Evolutionary conservation across 2,113 vertebrate genomes (phyloP).

Genomic region (Anarrhichthys ocellatus): DNA sequence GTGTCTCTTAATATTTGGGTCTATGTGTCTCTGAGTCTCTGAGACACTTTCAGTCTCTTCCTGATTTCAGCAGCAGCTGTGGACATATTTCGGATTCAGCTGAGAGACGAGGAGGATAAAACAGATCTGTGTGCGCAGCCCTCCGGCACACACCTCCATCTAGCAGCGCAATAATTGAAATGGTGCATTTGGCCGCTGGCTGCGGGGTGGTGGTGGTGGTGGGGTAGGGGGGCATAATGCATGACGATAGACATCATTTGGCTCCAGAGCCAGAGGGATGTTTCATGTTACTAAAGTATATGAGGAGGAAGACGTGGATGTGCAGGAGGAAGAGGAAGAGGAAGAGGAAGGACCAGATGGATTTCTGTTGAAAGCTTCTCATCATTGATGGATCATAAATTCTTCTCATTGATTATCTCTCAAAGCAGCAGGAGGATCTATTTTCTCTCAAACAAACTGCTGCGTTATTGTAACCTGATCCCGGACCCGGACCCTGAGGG

Average conservation of each 20-base stretch:
- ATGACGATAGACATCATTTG: conserved; percentile 81
- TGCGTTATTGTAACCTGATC: conserved; percentile 88
- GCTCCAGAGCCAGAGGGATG: conserved; percentile 82
- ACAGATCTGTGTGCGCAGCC: conserved; percentile 54
- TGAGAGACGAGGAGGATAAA: neutral
- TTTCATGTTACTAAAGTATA: conserved; percentile 78
- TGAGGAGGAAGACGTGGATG: conserved; percentile 52
- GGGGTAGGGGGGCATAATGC: conserved; percentile 78
- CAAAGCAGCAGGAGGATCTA: neutral
- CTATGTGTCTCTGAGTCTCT: too few species aligned
- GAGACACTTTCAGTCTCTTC: too few species aligned
- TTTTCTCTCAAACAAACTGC: conserved; percentile 47
- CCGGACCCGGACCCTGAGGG: conserved; percentile 80
- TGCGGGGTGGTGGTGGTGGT: too few species aligned
- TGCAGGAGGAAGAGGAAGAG: conserved; percentile 28
- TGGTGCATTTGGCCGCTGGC: conserved; percentile 86
- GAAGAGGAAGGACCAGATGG: too few species aligned
- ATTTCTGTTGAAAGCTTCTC: neutral
- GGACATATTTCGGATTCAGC: too few species aligned
- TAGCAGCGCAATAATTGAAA: conserved; percentile 84
- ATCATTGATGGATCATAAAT: neutral
- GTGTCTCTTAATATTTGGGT: too few species aligned
- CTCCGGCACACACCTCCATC: conserved; percentile 73
- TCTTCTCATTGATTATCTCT: neutral
- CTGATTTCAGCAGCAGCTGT: too few species aligned